Base-by-base conservation (phyloP, 2,113 vertebrate species). In the Trachemys scripta region DNA sequence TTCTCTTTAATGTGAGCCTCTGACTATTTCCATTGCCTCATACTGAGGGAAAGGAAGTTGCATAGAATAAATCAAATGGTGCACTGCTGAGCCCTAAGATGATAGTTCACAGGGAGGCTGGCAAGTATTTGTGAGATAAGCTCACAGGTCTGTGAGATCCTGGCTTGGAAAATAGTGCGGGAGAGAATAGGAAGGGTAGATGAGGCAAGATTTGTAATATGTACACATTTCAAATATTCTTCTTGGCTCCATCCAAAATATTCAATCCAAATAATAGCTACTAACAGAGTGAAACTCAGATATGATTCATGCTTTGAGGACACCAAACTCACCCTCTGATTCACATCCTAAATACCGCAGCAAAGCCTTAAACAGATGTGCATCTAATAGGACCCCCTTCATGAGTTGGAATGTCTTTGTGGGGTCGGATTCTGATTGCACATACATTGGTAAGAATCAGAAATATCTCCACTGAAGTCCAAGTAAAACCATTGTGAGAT, bases 1-100 rank as follows among this genome's bases (percentile, higher is more conserved):
- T 45, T 92, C 62, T 72, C 83, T 96, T 91, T 96, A 84, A 89
- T 87, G 42, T 87, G n/a, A 95, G 69, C 59, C 19, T 76, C 84
- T 88, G 75, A 81, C 38, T 79, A 85, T 90, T 93, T 95, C 93
- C n/a, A 75, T 62, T 90, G 65, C 12, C 6, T 92, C 9, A 35
- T 94, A 80, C 4, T 50, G 56, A 45, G 31, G 42, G 19, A 72
- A 75, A 6, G 4, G 42, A 81, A 20, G 16, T 59, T 92, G 82
- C 47, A 90, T 80, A 75, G 27, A 86, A 4, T 82, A 89, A 95
- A 82, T 88, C 10, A 95, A 88, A 82, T 6, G 9, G 50, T 85
- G 16, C 25, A 22, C 29, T 59, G 2, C 22, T 92, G 59, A 19
- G 25, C 87, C 54, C 90, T 90, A 75, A 93, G 93, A 50, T 19